Base-by-base conservation (phyloP, 1,140 invertebrate genomes). In the Lasaia peninsularis region DNA sequence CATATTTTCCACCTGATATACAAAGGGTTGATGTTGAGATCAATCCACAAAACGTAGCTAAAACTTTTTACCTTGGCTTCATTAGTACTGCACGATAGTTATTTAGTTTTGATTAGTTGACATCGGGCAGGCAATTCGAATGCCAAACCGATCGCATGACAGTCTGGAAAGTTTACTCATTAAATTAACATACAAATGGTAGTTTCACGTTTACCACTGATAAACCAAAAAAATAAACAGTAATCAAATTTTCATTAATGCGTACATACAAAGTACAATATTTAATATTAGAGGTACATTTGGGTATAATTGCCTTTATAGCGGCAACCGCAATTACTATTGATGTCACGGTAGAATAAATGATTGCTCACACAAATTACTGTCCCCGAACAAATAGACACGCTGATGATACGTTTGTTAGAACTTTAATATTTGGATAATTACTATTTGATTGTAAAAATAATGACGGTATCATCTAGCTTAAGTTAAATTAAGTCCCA, bases 181-280 rank as follows among this genome's bases (percentile, higher is more conserved):
- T 40, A 40, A 40, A 40, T 40, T 40, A 40, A 40, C 37, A 40
- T 40, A 40, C 37, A 40, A 40, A 40, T 40, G 37, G 37, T 40
- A 40, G 16, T 9, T 40, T 40, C 37, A 40, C 16, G 37, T 40
- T 16, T 40, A 16, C 16, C 14, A 37, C 35, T 18, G 16, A 40
- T 18, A 40, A 6, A 40, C 16, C 3, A 40, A 40, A 40, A 40
- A 14, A 40, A 40, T 40, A 40, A 18, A 40, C 37, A 40, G 37
- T 9, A 40, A 18, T 40, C 37, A 40, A 40, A 40, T 40, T 3
- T 16, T 40, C 37, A 40, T 40, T 40, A 18, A 7, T 18, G 10
- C 37, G 16, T 18, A 16, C 8, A 18, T 16, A 40, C 9, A 18
- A 40, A 40, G 12, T 40, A 16, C 16, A 8, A 18, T 14, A 40